Evolutionary conservation across 2,113 vertebrate species (phyloP).

Genomic region (Ailuropoda melanoleuca): DNA sequence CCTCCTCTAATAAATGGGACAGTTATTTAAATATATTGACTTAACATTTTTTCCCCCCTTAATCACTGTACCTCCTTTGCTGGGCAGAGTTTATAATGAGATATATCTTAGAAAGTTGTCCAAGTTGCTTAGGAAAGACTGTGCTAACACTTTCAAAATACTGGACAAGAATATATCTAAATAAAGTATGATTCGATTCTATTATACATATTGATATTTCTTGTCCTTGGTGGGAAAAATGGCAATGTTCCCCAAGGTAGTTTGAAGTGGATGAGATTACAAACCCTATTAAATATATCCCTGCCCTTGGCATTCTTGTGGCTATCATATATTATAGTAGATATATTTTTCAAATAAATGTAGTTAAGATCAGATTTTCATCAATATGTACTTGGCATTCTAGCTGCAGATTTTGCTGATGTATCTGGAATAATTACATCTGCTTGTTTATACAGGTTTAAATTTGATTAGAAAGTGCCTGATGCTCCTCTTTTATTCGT

Average conservation of each 20-base stretch:
- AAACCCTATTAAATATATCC: conserved; percentile 42
- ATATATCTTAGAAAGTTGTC: conserved; percentile 7
- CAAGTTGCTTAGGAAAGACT: background rate
- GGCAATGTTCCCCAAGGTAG: background rate
- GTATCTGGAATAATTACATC: conserved; percentile 29
- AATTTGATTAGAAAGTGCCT: conserved; percentile 50
- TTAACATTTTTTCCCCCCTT: background rate
- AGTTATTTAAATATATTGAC: background rate
- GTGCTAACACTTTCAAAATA: conserved; percentile 8
- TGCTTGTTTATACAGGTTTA: conserved; percentile 52
- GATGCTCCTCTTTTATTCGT: background rate
- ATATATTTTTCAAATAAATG: conserved; percentile 41
- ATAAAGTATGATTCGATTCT: conserved; percentile 50
- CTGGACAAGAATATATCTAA: conserved; percentile 43
- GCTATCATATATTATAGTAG: background rate
- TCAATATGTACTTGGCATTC: conserved; percentile 49
- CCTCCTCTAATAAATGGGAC: background rate
- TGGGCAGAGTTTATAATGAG: background rate
- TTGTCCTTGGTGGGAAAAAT: conserved; percentile 53
- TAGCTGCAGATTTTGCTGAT: conserved; percentile 18
- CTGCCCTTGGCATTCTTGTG: conserved; percentile 41
- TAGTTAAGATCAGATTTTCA: conserved; percentile 32
- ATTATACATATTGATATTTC: conserved; percentile 49
- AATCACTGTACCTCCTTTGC: background rate
- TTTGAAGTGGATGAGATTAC: conserved; percentile 52